Evolutionary conservation across 2,888 invertebrate species (phyloP).

Genomic region (Caenorhabditis auriculariae): DNA sequence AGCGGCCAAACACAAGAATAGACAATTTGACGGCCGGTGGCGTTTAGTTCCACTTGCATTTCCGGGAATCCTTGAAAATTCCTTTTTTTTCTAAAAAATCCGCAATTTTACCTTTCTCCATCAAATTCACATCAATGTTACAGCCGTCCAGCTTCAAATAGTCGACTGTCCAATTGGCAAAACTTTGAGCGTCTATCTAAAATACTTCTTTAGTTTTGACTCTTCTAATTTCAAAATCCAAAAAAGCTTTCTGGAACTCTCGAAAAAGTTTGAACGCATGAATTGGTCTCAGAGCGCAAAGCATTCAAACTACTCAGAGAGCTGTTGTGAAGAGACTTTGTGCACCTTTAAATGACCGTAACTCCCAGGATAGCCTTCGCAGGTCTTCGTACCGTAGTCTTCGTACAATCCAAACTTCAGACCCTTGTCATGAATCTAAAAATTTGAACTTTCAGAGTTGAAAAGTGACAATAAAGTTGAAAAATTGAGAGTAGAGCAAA

Average conservation of each 20-base stretch:
- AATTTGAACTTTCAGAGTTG: too few species aligned
- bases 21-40: slow-evolving; percentile 87
- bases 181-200: slow-evolving; percentile 82
- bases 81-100: background rate
- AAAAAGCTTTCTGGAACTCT: background rate
- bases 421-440: slow-evolving; percentile 89
- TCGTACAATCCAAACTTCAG: slow-evolving; percentile 95
- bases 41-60: slow-evolving; percentile 84
- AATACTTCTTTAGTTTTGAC: background rate
- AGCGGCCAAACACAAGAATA: slow-evolving; percentile 98
- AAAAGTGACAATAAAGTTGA: slow-evolving; percentile 2
- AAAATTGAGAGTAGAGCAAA: slow-evolving; percentile 10
- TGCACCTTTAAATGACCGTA: slow-evolving; percentile 75
- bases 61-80: slow-evolving; percentile 78
- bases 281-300: background rate
- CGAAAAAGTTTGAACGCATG: background rate
- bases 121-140: slow-evolving; percentile 77
- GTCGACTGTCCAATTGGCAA: slow-evolving; percentile 90
- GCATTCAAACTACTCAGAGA: background rate
- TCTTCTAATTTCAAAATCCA: too few species aligned
- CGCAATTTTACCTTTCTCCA: slow-evolving; percentile 64
- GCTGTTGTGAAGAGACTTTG: too few species aligned
- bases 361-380: slow-evolving; percentile 92
- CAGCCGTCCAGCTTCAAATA: slow-evolving; percentile 96
- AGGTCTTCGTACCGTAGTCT: slow-evolving; percentile 93